Conservation (phyloP, 1,140 invertebrate species). For the Oncopodura yosiiana region DNA sequence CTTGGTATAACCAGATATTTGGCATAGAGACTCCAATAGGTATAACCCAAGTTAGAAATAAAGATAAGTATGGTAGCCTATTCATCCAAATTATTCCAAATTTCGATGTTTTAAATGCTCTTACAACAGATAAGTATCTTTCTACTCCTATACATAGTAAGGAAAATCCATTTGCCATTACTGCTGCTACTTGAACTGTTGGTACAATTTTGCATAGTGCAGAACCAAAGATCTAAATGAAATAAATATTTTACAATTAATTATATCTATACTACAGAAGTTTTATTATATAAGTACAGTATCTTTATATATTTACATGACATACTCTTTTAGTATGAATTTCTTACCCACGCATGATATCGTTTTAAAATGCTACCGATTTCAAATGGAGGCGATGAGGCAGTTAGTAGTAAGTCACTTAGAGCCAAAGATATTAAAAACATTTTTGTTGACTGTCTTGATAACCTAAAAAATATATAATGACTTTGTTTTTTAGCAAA, state of each 20-base stretch:
- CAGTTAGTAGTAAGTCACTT: constrained; percentile 18
- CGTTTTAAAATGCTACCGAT: constrained; percentile 7
- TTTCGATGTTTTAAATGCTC: background rate
- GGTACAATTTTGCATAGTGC: constrained; percentile 13
- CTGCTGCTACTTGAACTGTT: constrained; percentile 12
- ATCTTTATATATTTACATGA: background rate
- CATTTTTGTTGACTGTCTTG: constrained; percentile 12
- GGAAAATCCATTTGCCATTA: constrained; percentile 25
- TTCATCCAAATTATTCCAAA: background rate
- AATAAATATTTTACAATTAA: background rate
- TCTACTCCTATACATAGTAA: constrained; percentile 26
- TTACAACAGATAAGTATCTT: constrained; percentile 23
- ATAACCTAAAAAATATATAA: background rate
- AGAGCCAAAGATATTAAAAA: constrained; percentile 18
- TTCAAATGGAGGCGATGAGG: constrained; percentile 10
- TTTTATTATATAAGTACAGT: background rate
- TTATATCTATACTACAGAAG: background rate
- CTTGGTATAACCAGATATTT: constrained; percentile 12
- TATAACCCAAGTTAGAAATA: constrained; percentile 11
- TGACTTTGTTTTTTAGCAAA: too few species aligned
- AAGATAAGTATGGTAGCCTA: background rate
- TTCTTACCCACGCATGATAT: constrained; percentile 23
- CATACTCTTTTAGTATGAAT: background rate
- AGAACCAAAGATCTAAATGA: constrained; percentile 16
- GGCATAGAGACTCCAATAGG: constrained; percentile 11